Evolutionary conservation across 2,113 vertebrate species (phyloP).

Genomic region (Neogobius melanostomus): DNA sequence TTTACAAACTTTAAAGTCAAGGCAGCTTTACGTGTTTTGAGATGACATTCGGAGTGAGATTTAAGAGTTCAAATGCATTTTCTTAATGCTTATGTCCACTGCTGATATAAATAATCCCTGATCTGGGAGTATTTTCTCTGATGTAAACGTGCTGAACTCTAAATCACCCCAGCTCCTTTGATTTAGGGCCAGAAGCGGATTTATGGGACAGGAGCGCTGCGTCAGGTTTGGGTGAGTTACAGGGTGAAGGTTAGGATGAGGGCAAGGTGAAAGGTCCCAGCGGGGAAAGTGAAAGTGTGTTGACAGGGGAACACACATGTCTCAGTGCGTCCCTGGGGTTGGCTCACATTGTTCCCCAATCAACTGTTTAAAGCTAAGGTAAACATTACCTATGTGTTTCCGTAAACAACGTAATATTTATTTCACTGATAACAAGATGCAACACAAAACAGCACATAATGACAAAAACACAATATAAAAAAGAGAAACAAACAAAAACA

Average conservation of each 20-base stretch:
- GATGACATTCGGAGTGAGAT: neutral
- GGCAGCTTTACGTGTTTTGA: no score
- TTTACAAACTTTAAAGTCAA: no score
- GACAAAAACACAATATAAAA: no score
- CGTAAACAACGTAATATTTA: no score
- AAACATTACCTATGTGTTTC: no score
- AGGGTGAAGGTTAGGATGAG: constrained; percentile 45
- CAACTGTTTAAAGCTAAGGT: neutral
- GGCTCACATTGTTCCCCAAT: neutral
- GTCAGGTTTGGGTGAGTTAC: constrained; percentile 12
- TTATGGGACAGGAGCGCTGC: constrained; percentile 40
- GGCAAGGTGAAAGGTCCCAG: constrained; percentile 52
- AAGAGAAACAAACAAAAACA: no score
- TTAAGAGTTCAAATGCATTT: neutral
- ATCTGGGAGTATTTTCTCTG: neutral
- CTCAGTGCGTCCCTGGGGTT: neutral
- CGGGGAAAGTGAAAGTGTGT: constrained; percentile 52
- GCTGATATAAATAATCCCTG: neutral
- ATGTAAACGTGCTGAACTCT: constrained; percentile 36
- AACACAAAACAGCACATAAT: no score
- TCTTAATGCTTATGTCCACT: neutral
- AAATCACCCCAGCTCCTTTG: constrained; percentile 41
- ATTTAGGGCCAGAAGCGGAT: constrained; percentile 33
- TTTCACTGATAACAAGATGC: no score
- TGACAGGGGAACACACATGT: constrained; percentile 29